Percentiles rank a stretch among this genome's conserved stretches.
These are phyloP conservation scores for Carassius gibelio DNA, from an alignment of 2,113 vertebrate species.

Conservation along the genomic window DNA sequence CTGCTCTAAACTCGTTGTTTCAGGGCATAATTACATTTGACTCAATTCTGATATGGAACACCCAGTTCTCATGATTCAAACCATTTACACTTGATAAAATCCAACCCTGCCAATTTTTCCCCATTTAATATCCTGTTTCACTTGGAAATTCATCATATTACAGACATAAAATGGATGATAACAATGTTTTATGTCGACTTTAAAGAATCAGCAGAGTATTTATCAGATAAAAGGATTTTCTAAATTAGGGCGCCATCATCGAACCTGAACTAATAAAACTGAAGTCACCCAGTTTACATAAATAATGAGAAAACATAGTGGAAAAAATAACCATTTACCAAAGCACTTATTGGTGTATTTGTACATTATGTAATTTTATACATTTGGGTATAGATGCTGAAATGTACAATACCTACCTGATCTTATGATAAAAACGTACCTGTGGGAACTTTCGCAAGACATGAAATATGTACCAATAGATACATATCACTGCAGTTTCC, in stretches of 20 bases:
- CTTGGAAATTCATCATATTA: slow-evolving; percentile 1
- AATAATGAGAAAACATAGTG: neutral
- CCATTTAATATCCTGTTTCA: slow-evolving; percentile 13
- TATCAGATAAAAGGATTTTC: neutral
- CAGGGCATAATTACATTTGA: slow-evolving; percentile 4
- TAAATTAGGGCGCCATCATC: neutral
- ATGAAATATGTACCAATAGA: no score
- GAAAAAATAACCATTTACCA: neutral
- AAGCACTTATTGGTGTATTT: neutral
- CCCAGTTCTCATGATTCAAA: neutral
- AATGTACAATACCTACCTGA: no score
- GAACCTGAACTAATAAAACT: neutral
- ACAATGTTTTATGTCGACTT: neutral
- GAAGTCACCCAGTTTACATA: neutral
- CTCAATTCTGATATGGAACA: neutral
- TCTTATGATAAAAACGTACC: no score
- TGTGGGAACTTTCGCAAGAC: no score
- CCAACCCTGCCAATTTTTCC: neutral
- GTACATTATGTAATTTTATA: no score
- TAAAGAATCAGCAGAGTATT: neutral
- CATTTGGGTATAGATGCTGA: no score
- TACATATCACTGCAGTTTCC: no score
- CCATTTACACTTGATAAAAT: slow-evolving; percentile 14
- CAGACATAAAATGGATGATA: slow-evolving; percentile 1
- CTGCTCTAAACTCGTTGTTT: slow-evolving; percentile 4